A percentile compares a stretch with the other conserved stretches of the same genome.
phyloP scores from a whole-genome alignment of 2,888 invertebrate genomes.

The Sialis fuliginosa region DNA sequence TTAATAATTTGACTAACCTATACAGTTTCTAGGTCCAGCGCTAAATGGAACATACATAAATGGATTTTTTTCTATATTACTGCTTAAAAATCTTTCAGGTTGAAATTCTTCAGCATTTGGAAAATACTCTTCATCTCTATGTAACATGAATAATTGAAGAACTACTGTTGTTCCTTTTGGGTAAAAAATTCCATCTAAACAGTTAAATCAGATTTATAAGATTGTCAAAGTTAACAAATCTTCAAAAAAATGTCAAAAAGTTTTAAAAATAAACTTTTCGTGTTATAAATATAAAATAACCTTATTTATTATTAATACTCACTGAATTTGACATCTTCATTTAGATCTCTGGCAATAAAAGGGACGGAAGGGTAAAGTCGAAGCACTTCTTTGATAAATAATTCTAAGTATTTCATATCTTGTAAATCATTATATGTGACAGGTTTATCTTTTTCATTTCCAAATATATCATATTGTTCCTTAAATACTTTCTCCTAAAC shows the following conservation, averaged over 20 bases:
- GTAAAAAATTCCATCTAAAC: slow-evolving; percentile 13
- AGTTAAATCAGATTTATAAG: background rate
- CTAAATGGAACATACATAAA: slow-evolving; percentile 20
- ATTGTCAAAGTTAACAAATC: background rate
- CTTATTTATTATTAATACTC: background rate
- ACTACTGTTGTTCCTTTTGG: slow-evolving; percentile 12
- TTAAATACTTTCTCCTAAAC: slow-evolving; percentile 22
- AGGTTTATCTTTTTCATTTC: slow-evolving; percentile 11
- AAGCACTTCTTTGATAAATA: slow-evolving; percentile 33
- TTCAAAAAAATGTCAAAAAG: no score
- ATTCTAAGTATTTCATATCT: slow-evolving; percentile 34
- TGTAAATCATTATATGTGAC: slow-evolving; percentile 23
- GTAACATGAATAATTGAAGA: slow-evolving; percentile 13
- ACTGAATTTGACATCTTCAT: slow-evolving; percentile 21
- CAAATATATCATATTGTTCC: slow-evolving; percentile 22
- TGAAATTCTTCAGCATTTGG: slow-evolving; percentile 17
- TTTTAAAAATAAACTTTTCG: no score
- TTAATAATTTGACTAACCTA: slow-evolving; percentile 11
- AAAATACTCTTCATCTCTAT: slow-evolving; percentile 16
- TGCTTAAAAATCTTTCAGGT: slow-evolving; percentile 19
- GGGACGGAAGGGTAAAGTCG: slow-evolving; percentile 35
- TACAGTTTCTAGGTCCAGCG: slow-evolving; percentile 19
- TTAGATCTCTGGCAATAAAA: slow-evolving; percentile 24
- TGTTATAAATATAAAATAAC: no score
- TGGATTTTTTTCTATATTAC: slow-evolving; percentile 15